A percentile compares a stretch with the other conserved stretches of the same genome.
phyloP scores from a whole-genome alignment of 2,113 vertebrate species.

The Montifringilla adamsi region DNA sequence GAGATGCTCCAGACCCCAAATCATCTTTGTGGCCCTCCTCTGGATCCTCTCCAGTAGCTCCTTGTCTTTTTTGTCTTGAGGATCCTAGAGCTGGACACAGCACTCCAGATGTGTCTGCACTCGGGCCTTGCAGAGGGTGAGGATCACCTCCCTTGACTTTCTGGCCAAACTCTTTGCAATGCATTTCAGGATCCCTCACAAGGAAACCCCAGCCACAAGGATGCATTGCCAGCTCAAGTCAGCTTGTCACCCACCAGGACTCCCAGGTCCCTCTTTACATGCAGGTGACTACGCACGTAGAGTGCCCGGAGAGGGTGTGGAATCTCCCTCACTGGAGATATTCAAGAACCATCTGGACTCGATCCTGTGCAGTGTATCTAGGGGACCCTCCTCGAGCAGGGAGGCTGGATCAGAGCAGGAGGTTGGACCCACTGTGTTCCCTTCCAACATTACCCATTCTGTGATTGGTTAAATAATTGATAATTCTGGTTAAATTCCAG shows the following conservation, averaged over 20 bases:
- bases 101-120: not conserved
- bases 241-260: not conserved
- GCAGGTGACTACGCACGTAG: not conserved
- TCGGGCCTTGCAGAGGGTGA: not conserved
- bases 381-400: not conserved
- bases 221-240: no score
- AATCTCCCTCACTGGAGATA: not conserved
- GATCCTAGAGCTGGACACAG: not conserved
- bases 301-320: not conserved
- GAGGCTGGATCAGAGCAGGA: not conserved
- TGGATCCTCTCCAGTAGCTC: not conserved
- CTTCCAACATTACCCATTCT: not conserved
- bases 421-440: not conserved
- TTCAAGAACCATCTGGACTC: not conserved
- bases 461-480: not conserved
- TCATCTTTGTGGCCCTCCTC: not conserved
- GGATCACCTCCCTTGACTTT: not conserved
- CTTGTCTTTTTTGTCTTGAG: not conserved
- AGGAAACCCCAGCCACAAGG: not conserved
- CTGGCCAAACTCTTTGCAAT: not conserved
- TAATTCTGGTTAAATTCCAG: not conserved
- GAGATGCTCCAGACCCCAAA: not conserved
- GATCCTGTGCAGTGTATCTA: not conserved
- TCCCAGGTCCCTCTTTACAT: rapidly evolving
- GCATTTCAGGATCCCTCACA: not conserved